A percentile compares a stretch with the other conserved stretches of the same genome.
Conservation (phyloP, 2,888 invertebrate species). For the Caenorhabditis japonica region DNA sequence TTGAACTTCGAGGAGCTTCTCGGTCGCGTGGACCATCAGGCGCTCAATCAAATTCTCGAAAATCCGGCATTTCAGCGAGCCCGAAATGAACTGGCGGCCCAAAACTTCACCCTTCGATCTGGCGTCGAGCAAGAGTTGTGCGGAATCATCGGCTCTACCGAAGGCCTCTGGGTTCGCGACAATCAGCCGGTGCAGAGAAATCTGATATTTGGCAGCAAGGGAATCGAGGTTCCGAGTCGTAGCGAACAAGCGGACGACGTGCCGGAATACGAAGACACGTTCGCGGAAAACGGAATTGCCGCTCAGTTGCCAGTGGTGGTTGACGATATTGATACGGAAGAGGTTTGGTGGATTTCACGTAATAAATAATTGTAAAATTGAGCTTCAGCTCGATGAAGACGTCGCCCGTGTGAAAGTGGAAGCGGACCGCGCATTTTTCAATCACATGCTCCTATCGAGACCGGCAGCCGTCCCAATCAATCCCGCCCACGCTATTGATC, state of each 20-base stretch:
- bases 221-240: slow-evolving; percentile 36
- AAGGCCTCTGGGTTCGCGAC: slow-evolving; percentile 26
- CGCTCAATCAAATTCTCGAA: slow-evolving; percentile 5
- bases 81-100: background rate
- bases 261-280: slow-evolving; percentile 15
- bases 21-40: slow-evolving; percentile 53
- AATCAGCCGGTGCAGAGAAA: slow-evolving; percentile 20
- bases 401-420: slow-evolving; percentile 65
- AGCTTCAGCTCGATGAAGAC: slow-evolving; percentile 48
- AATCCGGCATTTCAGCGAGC: slow-evolving; percentile 7
- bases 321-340: slow-evolving; percentile 44
- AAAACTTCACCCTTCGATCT: slow-evolving; percentile 31
- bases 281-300: slow-evolving; percentile 38
- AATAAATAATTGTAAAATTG: background rate
- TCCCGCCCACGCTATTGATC: slow-evolving; percentile 37
- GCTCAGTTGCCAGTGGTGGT: slow-evolving; percentile 16
- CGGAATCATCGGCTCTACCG: slow-evolving; percentile 36
- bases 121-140: slow-evolving; percentile 38
- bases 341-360: slow-evolving; percentile 1
- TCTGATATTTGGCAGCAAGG: slow-evolving; percentile 37
- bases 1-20: slow-evolving; percentile 53
- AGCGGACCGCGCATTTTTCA: slow-evolving; percentile 74
- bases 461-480: slow-evolving; percentile 56
- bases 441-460: slow-evolving; percentile 68
- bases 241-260: background rate